Evolutionary conservation across 2,113 vertebrate genomes (phyloP).

Genomic region (Epinephelus fuscoguttatus): DNA sequence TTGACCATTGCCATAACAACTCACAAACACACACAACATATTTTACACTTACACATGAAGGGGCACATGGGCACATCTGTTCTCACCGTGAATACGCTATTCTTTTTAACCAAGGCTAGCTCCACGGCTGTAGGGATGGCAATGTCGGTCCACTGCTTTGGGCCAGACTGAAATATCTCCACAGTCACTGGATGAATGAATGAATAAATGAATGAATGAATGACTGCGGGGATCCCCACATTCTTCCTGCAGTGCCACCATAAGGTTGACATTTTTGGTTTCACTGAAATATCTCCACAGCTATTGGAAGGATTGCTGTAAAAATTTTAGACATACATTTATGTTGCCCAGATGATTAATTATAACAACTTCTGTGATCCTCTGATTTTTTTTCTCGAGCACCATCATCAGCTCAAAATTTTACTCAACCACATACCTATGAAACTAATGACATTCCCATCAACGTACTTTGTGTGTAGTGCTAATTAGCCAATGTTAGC

Average conservation of each 20-base stretch:
- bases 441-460: too few species aligned
- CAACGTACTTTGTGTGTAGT: too few species aligned
- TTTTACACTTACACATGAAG: conserved; percentile 10
- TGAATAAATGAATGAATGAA: background rate
- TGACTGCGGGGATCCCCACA: background rate
- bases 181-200: background rate
- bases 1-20: conserved; percentile 46
- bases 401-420: too few species aligned
- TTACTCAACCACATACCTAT: too few species aligned
- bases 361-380: too few species aligned
- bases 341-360: too few species aligned
- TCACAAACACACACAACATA: conserved; percentile 12
- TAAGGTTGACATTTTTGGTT: background rate
- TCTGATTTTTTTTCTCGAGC: too few species aligned
- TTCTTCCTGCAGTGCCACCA: background rate
- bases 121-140: background rate
- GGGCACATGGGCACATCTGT: background rate
- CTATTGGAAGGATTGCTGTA: too few species aligned
- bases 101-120: background rate
- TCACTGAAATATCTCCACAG: background rate
- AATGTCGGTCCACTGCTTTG: background rate
- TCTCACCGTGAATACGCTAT: background rate
- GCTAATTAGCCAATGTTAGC: too few species aligned
- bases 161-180: conserved; percentile 2
- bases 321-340: too few species aligned